Base-by-base conservation (phyloP, 2,797 vertebrate genomes). In the Onychomys arenicola region DNA sequence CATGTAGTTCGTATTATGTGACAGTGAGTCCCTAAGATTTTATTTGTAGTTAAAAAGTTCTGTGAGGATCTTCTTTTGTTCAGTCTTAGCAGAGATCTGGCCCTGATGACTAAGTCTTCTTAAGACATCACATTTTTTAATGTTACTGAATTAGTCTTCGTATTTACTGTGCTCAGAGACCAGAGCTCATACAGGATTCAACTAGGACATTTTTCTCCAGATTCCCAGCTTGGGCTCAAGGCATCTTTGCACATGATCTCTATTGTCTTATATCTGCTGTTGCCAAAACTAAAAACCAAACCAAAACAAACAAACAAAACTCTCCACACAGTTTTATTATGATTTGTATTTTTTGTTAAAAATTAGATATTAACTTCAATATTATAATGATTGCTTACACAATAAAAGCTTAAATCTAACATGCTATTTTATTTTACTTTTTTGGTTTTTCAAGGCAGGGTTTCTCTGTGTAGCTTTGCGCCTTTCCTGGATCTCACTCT, bases 41-140 rank as follows among this genome's bases (percentile, higher is more conserved):
- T 94, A 69, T 93, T 95, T 95, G 81, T 94, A 7, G 29, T 59
- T 65, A 71, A 81, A 89, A 59, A 34, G 3, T 81, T 57, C n/a
- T 67, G 21, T 75, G 46, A 13, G 83, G 85, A 89, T 61, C 87
- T 46, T 27, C 0, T 67, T 92, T 84, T 81, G 25, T 12, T 34
- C 0, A 59, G 13, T 5, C 55, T n/a, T 91, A 43, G 67, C 14
- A 49, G 25, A 86, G 40, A 73, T 16, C 9, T 61, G 92, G 82
- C 55, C 16, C 6, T n/a, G 9, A 34, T 46, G 37, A 73, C 19
- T 59, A 81, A 63, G 1, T 27, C 83, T 67, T 37, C 6, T 84
- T 80, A 88, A 85, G 83, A 8, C 27, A 55, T 14, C 16, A 71
- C 21, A 61, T 88, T 83, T 57, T 19, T 23, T 34, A 16, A n/a